These are phyloP conservation scores for Loriculus beryllinus DNA, from an alignment of 2,797 vertebrate species.

Conservation along the genomic window DNA sequence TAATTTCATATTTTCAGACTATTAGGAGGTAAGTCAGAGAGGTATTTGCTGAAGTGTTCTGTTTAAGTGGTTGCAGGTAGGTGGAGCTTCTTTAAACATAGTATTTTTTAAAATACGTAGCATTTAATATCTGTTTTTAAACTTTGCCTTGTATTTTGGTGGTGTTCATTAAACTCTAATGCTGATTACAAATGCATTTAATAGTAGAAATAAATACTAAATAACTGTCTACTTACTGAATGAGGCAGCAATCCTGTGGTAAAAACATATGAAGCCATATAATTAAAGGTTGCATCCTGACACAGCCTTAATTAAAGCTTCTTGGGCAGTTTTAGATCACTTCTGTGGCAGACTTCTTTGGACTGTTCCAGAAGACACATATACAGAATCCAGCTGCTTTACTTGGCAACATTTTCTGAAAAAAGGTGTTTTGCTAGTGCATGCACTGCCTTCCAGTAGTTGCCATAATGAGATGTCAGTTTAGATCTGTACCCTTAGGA, in stretches of 20 bases:
- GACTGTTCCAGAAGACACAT: not conserved
- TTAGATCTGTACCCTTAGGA: not conserved
- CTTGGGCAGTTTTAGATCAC: not conserved
- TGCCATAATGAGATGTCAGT: not conserved
- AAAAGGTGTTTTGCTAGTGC: not conserved
- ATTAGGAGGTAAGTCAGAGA: not conserved
- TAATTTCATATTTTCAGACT: not conserved
- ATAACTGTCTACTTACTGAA: not conserved
- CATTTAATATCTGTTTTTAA: not conserved
- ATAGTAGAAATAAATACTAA: not conserved
- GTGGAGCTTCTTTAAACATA: not conserved
- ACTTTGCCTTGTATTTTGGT: not conserved
- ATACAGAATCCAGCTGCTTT: not conserved
- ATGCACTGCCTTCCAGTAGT: not conserved
- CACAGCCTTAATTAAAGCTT: not conserved
- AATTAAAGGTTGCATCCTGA: not conserved
- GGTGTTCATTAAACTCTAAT: not conserved
- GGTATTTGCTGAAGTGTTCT: not conserved
- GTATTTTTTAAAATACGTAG: not conserved
- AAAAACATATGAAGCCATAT: not conserved
- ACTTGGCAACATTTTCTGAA: not conserved
- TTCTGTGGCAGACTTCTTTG: not conserved
- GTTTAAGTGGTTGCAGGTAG: not conserved
- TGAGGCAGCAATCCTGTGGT: not conserved
- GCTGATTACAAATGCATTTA: not conserved